Conservation (phyloP, 2,888 invertebrate genomes). For the Lamellibrachia satsuma region DNA sequence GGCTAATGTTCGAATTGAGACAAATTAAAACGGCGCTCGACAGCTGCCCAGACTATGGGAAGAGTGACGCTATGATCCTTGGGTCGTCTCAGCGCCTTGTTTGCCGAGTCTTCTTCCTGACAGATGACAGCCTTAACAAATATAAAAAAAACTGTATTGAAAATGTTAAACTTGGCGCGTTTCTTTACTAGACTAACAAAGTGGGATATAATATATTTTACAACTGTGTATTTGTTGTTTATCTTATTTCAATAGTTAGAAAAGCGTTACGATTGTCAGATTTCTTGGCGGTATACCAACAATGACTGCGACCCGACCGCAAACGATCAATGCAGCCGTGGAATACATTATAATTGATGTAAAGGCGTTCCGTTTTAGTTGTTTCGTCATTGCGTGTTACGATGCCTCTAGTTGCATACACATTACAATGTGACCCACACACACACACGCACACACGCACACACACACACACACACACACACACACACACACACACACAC, state of each 20-base stretch:
- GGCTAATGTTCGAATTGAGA: not conserved
- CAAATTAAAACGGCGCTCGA: not conserved
- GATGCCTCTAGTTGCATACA: not conserved
- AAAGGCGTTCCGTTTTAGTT: not conserved
- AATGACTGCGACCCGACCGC: not conserved
- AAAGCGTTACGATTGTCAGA: not conserved
- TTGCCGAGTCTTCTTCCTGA: not conserved
- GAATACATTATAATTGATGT: not conserved
- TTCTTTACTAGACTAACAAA: not conserved
- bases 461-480: too few species aligned
- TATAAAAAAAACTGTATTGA: not conserved
- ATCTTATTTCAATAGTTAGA: not conserved
- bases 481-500: too few species aligned
- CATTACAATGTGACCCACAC: not conserved
- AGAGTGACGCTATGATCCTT: not conserved
- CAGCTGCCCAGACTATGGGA: not conserved
- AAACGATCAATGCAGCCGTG: not conserved
- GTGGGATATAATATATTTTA: not conserved
- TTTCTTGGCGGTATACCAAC: not conserved
- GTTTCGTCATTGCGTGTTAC: not conserved
- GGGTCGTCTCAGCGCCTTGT: not conserved
- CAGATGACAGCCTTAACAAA: not conserved
- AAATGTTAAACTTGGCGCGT: not conserved
- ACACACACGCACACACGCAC: not conserved
- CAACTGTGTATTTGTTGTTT: not conserved